A percentile compares a stretch with the other conserved stretches of the same genome.
Conservation (phyloP, 1,140 invertebrate genomes). For the Microplitis demolitor region DNA sequence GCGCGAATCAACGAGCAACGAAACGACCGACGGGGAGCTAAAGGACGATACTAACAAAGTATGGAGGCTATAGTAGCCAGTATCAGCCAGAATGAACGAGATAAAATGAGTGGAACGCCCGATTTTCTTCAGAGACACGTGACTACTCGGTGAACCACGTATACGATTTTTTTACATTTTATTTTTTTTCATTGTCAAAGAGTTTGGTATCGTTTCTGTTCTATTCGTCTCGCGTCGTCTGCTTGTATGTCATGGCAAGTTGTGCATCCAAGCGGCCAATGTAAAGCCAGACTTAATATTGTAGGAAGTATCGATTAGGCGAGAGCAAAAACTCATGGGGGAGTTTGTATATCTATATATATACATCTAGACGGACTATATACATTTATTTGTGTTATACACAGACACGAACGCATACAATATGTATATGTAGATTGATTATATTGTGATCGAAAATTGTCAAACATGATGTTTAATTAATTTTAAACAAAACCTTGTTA, state of each 20-base stretch:
- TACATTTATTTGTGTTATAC: no score
- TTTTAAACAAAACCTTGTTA: background rate
- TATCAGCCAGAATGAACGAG: no score
- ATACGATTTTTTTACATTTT: background rate
- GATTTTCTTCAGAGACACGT: background rate
- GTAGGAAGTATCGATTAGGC: background rate
- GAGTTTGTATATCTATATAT: no score
- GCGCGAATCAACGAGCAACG: slow-evolving; percentile 1
- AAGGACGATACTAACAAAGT: no score
- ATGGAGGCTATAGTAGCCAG: no score
- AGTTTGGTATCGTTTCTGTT: background rate
- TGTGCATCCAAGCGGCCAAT: background rate
- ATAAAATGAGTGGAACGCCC: no score
- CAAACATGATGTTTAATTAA: background rate
- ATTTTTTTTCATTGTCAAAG: background rate
- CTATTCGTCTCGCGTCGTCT: background rate
- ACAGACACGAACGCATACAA: background rate
- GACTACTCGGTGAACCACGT: background rate
- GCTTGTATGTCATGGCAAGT: background rate
- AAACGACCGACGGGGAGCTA: background rate
- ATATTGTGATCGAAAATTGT: background rate
- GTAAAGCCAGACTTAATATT: background rate
- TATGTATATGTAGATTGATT: background rate
- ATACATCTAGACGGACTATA: no score
- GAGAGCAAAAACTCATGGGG: no score